These are phyloP conservation scores for Drosophila novamexicana DNA, from an alignment of 1,140 invertebrate species.

Conservation along the genomic window DNA sequence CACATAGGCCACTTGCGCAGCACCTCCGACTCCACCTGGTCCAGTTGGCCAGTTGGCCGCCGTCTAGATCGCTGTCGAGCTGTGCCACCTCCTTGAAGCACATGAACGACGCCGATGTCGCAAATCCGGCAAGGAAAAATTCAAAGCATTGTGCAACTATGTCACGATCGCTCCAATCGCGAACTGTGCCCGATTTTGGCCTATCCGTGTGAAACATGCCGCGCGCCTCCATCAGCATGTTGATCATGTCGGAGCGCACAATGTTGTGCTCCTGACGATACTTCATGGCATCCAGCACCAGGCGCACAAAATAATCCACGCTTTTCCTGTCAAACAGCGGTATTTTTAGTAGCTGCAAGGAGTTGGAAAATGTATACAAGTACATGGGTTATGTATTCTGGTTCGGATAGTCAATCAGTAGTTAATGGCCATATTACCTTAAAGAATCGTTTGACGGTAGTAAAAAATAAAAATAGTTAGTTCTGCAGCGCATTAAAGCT, in stretches of 20 bases:
- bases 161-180: conserved; percentile 86
- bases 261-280: conserved; percentile 85
- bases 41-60: conserved; percentile 75
- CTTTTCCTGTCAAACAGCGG: conserved; percentile 64
- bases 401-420: not conserved
- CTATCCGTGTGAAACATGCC: conserved; percentile 84
- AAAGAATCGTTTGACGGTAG: conserved; percentile 23
- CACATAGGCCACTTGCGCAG: conserved; percentile 87
- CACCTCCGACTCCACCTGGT: conserved; percentile 86
- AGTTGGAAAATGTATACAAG: no score
- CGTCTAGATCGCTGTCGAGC: conserved; percentile 55
- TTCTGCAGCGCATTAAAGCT: conserved; percentile 56
- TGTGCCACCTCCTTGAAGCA: conserved; percentile 86
- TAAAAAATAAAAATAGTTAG: conserved; percentile 61
- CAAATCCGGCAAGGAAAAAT: conserved; percentile 88
- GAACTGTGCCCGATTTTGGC: conserved; percentile 44
- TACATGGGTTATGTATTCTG: not conserved
- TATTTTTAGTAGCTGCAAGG: conserved; percentile 49
- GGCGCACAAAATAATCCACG: conserved; percentile 64
- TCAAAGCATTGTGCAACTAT: conserved; percentile 87
- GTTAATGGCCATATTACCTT: conserved; percentile 31
- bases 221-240: conserved; percentile 85
- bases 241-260: conserved; percentile 86
- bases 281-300: conserved; percentile 85
- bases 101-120: conserved; percentile 87